Conservation (phyloP, 2,113 vertebrate species). For the Chiloscyllium plagiosum region DNA sequence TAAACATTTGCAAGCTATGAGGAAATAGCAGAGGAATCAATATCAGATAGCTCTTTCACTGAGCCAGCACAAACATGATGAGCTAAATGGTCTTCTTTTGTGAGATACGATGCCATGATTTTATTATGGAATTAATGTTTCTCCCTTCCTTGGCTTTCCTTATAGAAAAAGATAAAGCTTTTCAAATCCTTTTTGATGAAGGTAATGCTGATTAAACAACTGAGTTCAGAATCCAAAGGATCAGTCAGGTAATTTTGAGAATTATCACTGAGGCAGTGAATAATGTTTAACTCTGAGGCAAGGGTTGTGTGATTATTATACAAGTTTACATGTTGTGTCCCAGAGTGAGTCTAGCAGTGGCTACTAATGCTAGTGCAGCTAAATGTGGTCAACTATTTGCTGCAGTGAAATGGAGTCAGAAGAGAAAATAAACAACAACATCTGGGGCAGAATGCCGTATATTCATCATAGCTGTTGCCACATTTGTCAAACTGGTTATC, state of each 20-base stretch:
- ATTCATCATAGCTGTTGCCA: neutral
- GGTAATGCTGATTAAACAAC: neutral
- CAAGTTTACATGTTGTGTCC: neutral
- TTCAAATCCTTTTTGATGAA: neutral
- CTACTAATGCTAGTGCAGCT: neutral
- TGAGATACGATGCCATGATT: neutral
- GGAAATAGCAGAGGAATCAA: neutral
- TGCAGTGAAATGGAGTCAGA: neutral
- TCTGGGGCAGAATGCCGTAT: neutral
- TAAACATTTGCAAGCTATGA: neutral
- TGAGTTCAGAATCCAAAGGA: neutral
- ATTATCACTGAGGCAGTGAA: neutral
- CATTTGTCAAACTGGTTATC: neutral
- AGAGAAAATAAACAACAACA: neutral
- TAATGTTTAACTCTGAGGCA: neutral
- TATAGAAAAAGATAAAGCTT: neutral
- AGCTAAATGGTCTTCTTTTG: neutral
- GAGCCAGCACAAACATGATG: neutral
- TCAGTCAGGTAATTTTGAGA: neutral
- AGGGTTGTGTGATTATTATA: neutral
- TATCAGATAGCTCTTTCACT: neutral
- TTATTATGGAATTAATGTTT: neutral
- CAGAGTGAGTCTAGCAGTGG: neutral
- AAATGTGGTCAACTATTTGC: neutral
- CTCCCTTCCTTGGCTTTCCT: neutral